Evolutionary conservation across 2,797 vertebrate genomes (phyloP), one percentile per base, ranked within the genome.

Genomic region (Octomys mimax): DNA sequence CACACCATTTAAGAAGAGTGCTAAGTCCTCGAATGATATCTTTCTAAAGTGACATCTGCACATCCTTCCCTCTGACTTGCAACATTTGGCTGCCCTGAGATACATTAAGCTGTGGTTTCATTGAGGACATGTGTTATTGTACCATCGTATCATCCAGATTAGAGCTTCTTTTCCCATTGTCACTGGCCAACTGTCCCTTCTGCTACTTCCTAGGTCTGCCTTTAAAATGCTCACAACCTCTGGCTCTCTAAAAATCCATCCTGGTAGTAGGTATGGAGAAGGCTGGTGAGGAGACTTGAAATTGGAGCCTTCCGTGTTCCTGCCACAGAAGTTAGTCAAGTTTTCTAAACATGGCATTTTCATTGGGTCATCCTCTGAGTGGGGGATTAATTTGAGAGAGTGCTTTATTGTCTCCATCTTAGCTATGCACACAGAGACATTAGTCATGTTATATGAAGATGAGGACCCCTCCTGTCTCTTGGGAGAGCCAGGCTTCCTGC

Each of bases 1-100:
- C 18, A 75, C n/a, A 36, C 21, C 16, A 26, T 87, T 97, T 91
- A 8, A 71, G 83, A 89, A 89, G 31, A 42, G 46, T 68, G 82
- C 28, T 91, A 92, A 92, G 31, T 28, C 26, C 91, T 95, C 77
- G 22, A 96, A 3, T 79, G 83, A 54, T 93, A 70, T 68, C 82
- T 92, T 95, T 91, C 59, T 80, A 52, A 89, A 90, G 33, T 70
- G 84, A 78, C 87, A 87, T 71, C 85, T 91, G 10, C 66, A 54
- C 7, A 18, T 90, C n/a, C 91, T 90, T 26, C 66, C 12, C 84
- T 86, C 42, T 70, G 73, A 92, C 64, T 92, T 73, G 87, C 6
- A 83, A 12, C 42, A 9, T 79, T 94, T 80, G 57, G 21, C 73
- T 62, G 92, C 87, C 39, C 82, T 2, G 1, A 31, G 28, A 79